Conservation (phyloP, 2,797 vertebrate genomes). For the Scolopax bukidnonensis region DNA sequence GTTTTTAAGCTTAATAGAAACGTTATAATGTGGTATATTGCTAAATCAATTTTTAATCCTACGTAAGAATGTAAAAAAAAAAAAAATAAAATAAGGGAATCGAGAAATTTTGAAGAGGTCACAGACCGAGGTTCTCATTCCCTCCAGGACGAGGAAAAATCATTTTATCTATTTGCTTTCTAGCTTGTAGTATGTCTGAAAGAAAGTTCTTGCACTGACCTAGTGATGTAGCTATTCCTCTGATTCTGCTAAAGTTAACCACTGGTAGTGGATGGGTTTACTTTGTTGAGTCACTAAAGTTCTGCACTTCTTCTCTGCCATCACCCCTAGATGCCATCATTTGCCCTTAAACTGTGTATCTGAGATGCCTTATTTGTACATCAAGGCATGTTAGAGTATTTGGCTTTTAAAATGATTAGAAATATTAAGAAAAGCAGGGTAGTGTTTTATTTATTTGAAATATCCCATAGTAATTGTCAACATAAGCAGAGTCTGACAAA, state of each 20-base stretch:
- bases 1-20: neutral
- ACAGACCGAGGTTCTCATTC: neutral
- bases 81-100: neutral
- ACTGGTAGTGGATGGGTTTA: neutral
- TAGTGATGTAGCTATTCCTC: neutral
- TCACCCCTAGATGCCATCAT: neutral
- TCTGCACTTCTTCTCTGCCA: neutral
- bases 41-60: constrained; percentile 20
- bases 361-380: neutral
- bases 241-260: neutral
- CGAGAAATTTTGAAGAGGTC: neutral
- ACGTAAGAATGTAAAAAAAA: neutral
- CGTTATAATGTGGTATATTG: neutral
- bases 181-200: neutral
- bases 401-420: neutral
- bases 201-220: neutral
- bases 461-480: neutral
- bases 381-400: neutral
- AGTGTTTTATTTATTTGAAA: neutral
- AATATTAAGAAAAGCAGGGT: neutral
- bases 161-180: neutral
- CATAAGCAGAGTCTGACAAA: neutral
- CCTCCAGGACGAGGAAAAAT: neutral
- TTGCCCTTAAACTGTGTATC: neutral
- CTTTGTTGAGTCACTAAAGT: neutral